These are phyloP conservation scores for Harlomillsia oculata DNA, from an alignment of 1,140 invertebrate genomes.

Conservation along the genomic window DNA sequence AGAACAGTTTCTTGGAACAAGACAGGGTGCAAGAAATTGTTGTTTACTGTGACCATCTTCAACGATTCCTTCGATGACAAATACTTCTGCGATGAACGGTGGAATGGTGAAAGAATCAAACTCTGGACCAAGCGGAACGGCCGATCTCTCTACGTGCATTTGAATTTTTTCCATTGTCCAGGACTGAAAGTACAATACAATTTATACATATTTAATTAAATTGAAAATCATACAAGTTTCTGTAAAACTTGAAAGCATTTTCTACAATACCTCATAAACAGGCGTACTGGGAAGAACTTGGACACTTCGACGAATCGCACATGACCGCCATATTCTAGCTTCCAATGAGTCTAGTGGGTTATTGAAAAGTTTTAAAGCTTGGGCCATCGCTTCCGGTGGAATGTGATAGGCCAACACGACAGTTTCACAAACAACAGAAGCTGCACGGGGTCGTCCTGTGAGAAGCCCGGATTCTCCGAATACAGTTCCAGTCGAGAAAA, in stretches of 20 bases:
- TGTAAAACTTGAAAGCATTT: neutral
- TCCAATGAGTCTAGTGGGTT: conserved; percentile 20
- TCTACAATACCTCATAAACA: conserved; percentile 17
- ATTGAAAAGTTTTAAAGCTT: conserved; percentile 15
- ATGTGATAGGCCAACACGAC: conserved; percentile 39
- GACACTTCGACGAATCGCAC: conserved; percentile 27
- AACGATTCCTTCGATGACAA: conserved; percentile 26
- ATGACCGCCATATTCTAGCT: conserved; percentile 36
- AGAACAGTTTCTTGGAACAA: conserved; percentile 17
- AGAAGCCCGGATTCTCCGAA: conserved; percentile 43
- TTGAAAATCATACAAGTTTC: too few species aligned
- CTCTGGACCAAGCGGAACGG: conserved; percentile 31
- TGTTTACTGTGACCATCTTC: conserved; percentile 15
- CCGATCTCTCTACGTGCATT: conserved; percentile 34
- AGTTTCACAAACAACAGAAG: conserved; percentile 42
- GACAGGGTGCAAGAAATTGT: conserved; percentile 19
- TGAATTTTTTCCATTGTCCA: conserved; percentile 35
- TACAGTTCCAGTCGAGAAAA: conserved; percentile 41
- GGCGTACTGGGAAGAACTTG: conserved; percentile 33
- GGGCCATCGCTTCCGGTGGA: conserved; percentile 17
- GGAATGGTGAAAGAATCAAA: conserved; percentile 22
- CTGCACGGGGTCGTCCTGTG: conserved; percentile 38
- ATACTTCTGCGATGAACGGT: conserved; percentile 22
- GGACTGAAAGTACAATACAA: too few species aligned
- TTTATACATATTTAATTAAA: too few species aligned